phyloP scores from a whole-genome alignment of 2,797 vertebrate species.

The Cebuella pygmaea region DNA sequence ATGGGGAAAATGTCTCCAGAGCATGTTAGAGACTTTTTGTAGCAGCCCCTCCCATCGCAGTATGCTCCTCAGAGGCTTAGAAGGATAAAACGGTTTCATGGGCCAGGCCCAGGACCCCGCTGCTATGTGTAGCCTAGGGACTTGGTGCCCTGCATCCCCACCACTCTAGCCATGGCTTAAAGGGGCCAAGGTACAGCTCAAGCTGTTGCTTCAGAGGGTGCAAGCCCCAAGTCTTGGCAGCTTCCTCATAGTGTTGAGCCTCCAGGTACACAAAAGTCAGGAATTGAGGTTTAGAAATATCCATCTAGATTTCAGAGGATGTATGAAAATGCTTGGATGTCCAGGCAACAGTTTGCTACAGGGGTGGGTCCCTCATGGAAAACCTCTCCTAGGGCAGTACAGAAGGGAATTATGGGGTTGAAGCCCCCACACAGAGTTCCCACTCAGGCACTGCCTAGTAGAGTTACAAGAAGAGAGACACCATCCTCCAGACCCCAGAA shows the following conservation, averaged over 20 bases:
- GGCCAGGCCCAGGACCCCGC: not conserved
- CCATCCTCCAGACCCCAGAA: not conserved
- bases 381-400: not conserved
- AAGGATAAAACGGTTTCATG: not conserved
- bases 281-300: not conserved
- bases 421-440: not conserved
- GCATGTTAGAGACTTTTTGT: not conserved
- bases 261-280: not conserved
- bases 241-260: not conserved
- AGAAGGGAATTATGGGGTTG: not conserved
- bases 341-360: not conserved
- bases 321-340: not conserved
- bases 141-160: not conserved
- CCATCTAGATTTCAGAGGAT: not conserved
- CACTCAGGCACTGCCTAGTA: not conserved
- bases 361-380: not conserved
- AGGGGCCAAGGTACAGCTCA: not conserved
- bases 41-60: not conserved
- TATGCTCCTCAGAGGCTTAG: not conserved
- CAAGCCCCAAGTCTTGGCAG: not conserved
- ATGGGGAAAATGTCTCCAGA: not conserved
- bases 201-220: not conserved
- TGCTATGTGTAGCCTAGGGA: not conserved
- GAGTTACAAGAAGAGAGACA: not conserved
- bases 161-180: not conserved